Percentiles rank a stretch among this genome's conserved stretches.
Conservation (phyloP, 2,797 vertebrate species). For the Parauchenoglanis ngamensis region DNA sequence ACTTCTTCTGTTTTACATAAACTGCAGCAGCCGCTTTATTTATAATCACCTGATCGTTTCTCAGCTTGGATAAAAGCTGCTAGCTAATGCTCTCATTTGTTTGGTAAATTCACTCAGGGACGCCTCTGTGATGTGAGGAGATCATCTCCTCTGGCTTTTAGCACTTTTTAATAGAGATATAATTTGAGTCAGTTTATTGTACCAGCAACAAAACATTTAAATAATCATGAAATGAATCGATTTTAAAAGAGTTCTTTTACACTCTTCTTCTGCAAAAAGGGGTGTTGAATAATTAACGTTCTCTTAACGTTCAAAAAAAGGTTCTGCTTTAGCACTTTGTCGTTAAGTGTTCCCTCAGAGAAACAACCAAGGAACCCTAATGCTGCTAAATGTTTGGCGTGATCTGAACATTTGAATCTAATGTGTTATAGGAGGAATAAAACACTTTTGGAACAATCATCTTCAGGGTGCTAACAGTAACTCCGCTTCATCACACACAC, state of each 20-base stretch:
- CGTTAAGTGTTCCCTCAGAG: background rate
- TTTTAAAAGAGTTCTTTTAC: background rate
- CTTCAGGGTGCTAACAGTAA: background rate
- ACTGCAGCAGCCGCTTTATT: background rate
- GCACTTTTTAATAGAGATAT: background rate
- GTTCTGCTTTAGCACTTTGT: background rate
- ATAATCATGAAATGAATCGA: background rate
- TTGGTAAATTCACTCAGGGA: background rate
- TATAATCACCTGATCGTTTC: background rate
- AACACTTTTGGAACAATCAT: background rate
- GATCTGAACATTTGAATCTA: background rate
- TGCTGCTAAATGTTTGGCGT: background rate
- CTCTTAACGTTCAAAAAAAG: background rate
- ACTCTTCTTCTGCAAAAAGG: background rate
- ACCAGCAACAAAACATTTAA: background rate
- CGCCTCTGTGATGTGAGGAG: background rate
- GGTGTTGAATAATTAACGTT: background rate
- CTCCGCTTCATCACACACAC: background rate
- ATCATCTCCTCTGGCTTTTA: background rate
- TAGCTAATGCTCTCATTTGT: background rate
- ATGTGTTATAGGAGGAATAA: background rate
- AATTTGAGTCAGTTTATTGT: background rate
- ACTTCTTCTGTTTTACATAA: constrained; percentile 1
- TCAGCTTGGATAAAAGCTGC: background rate
- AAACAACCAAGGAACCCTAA: background rate